Evolutionary conservation across 2,113 vertebrate species (phyloP), one percentile per base, ranked within the genome.

Genomic region (Columba janthina): DNA sequence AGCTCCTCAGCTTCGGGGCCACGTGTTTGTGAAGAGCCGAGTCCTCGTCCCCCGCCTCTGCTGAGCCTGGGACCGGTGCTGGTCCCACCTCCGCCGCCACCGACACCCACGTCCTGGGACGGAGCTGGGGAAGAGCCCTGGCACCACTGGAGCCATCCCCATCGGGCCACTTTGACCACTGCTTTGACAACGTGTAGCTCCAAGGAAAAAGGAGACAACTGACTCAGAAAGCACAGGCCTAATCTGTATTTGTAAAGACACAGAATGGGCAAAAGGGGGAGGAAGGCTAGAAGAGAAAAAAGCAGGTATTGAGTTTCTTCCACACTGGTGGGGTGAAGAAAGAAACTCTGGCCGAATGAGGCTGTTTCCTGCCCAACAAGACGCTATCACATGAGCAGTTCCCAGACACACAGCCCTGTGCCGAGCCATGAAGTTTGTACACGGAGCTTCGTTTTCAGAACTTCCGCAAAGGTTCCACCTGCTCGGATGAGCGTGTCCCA

Each of bases 371-470:
- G 48, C 14, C 53, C 57, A 36, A 3, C 5, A 51, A 25, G 76
- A 67, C 1, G 9, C 2, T 12, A 8, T 11, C 1, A 5, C n/a
- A 13, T 2, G 25, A 13, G 12, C 1, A 10, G 4, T 15, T 34
- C 31, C 44, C 77, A 46, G 46, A 29, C 14, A n/a, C 1, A 13
- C 18, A 40, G 11, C 42, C 18, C 7, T 28, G 31, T 2, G 34
- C 46, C 57, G 48, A 67, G 38, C 12, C 61, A 62, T 50, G 13
- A 8, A 28, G 46, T 4, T 25, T 57, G 29, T 4, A 38, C 8
- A 28, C 2, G 13, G 25, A 80, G 34, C 29, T 56, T 15, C 34
- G n/a, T n/a, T 62, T 10, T 32, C 64, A 51, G 32, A 8, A 48
- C 34, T 53, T 48, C 57, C 46, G 25, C 40, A 9, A 10, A 51